Percentiles rank a stretch among this genome's conserved stretches.
Evolutionary conservation across 2,113 vertebrate genomes (phyloP).

Genomic region (Regulus satrapa): DNA sequence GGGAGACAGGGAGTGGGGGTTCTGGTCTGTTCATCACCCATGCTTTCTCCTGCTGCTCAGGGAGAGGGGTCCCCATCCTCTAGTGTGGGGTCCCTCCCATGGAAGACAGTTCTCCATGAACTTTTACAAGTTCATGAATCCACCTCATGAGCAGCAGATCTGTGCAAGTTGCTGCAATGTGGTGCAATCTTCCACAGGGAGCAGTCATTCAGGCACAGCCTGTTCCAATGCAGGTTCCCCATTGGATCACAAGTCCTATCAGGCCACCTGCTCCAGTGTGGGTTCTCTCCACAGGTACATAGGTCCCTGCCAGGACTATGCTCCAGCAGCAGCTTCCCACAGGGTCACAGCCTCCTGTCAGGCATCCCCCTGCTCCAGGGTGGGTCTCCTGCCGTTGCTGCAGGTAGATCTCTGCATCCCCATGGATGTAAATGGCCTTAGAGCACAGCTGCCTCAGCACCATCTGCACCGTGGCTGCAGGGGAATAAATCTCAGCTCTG

Average conservation of each 20-base stretch:
- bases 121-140: accelerated
- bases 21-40: accelerated
- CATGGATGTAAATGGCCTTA: too few relatives aligned
- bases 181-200: neutral
- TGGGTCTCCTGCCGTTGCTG: neutral
- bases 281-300: accelerated
- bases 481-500: neutral
- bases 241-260: neutral
- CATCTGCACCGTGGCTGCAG: neutral
- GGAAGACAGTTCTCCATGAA: neutral
- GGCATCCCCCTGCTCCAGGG: neutral
- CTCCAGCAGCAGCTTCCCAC: neutral
- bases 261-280: neutral
- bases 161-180: neutral
- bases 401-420: neutral
- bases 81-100: too few relatives aligned
- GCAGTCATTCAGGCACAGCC: neutral
- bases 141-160: neutral
- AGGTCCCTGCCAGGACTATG: neutral
- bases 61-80: neutral
- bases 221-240: neutral
- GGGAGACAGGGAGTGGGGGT: too few relatives aligned
- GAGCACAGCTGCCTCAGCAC: neutral
- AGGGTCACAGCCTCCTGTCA: too few relatives aligned
- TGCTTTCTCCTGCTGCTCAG: neutral